These are phyloP conservation scores for Lobophora halterata DNA, from an alignment of 2,888 invertebrate genomes.

Conservation along the genomic window DNA sequence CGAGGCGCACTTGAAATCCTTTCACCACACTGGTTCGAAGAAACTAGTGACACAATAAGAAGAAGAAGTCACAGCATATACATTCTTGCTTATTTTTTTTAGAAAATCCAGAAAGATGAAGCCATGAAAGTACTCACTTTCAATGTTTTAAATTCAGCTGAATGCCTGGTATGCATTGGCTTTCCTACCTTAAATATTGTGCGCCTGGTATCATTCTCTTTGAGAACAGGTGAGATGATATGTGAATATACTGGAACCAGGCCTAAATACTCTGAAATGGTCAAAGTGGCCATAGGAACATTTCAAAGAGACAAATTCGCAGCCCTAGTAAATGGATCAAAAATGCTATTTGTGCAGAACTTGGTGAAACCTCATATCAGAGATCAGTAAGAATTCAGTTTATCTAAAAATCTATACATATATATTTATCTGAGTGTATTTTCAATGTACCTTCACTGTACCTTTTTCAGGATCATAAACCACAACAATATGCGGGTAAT, in stretches of 20 bases:
- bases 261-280: constrained; percentile 39
- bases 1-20: no score
- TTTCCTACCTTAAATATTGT: constrained; percentile 28
- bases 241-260: constrained; percentile 15
- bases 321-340: constrained; percentile 64
- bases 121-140: constrained; percentile 54
- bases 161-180: constrained; percentile 56
- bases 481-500: constrained; percentile 54
- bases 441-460: no score
- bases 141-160: constrained; percentile 57
- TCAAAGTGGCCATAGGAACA: constrained; percentile 62
- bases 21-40: no score
- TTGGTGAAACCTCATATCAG: constrained; percentile 52
- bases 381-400: constrained; percentile 44
- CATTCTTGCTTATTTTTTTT: constrained; percentile 32
- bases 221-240: constrained; percentile 50
- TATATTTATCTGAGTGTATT: constrained; percentile 1
- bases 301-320: constrained; percentile 62
- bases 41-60: no score
- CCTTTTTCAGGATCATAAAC: constrained; percentile 53
- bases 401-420: constrained; percentile 1
- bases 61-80: no score
- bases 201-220: constrained; percentile 46
- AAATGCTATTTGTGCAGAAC: constrained; percentile 59
- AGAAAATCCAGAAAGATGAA: constrained; percentile 55